A percentile compares a stretch with the other conserved stretches of the same genome.
Evolutionary conservation across 2,888 invertebrate species (phyloP).

Genomic region (Amorpha juglandis): DNA sequence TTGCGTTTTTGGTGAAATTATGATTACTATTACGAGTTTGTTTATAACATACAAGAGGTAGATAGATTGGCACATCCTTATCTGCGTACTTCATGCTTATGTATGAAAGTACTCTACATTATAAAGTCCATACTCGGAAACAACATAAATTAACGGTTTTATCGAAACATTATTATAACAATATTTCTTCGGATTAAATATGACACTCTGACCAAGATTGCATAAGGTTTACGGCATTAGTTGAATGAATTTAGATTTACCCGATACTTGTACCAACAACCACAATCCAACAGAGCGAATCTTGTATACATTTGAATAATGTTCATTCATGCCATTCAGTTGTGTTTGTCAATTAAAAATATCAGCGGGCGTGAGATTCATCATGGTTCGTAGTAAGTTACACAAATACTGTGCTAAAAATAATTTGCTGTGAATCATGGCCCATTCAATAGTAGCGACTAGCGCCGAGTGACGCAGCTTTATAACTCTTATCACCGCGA

Average conservation of each 20-base stretch:
- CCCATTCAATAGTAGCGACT: slow-evolving; percentile 61
- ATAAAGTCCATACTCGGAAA: background rate
- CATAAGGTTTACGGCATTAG: slow-evolving; percentile 13
- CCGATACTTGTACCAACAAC: slow-evolving; percentile 7
- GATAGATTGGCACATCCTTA: too few species aligned
- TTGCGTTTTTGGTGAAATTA: too few species aligned
- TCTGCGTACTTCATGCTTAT: background rate
- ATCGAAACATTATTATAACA: slow-evolving; percentile 3
- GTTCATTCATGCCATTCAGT: slow-evolving; percentile 32
- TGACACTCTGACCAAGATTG: slow-evolving; percentile 8
- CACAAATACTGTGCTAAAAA: slow-evolving; percentile 66
- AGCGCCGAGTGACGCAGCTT: slow-evolving; percentile 63
- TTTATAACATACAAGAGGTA: too few species aligned
- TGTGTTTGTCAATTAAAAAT: slow-evolving; percentile 47
- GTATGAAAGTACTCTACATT: slow-evolving; percentile 6
- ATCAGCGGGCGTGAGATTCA: slow-evolving; percentile 58
- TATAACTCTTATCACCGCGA: slow-evolving; percentile 55
- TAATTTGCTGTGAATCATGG: slow-evolving; percentile 71
- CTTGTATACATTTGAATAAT: slow-evolving; percentile 20
- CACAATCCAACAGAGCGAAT: background rate
- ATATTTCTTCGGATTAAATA: slow-evolving; percentile 18
- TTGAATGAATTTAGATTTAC: slow-evolving; percentile 1
- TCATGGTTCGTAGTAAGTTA: slow-evolving; percentile 73
- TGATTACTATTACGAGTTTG: too few species aligned
- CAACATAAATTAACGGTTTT: background rate